Evolutionary conservation across 2,113 vertebrate genomes (phyloP).

Genomic region (Chlorocebus sabaeus): DNA sequence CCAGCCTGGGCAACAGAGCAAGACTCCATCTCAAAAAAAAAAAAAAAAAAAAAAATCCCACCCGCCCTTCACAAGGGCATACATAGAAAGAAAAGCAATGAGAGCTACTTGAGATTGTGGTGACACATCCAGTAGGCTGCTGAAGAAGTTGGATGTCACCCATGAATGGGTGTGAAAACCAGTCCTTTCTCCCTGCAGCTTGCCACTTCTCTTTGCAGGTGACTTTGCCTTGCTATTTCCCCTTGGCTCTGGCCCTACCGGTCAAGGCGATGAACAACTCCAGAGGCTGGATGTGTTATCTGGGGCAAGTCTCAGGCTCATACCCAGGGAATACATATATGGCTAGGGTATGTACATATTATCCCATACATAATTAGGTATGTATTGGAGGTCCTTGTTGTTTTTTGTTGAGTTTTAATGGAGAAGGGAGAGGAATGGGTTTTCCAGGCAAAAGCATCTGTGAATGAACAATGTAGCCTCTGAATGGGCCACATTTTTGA

Average conservation of each 20-base stretch:
- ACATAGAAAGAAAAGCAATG: not conserved
- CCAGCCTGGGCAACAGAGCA: too few species aligned
- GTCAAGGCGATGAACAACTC: not conserved
- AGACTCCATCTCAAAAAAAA: too few species aligned
- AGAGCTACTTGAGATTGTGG: not conserved
- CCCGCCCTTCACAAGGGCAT: not conserved
- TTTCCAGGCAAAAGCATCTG: not conserved
- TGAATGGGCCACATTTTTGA: not conserved
- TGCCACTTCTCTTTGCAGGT: not conserved
- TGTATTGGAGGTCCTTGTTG: not conserved
- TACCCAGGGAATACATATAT: not conserved
- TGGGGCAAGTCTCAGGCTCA: not conserved
- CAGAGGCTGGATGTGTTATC: not conserved
- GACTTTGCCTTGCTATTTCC: not conserved
- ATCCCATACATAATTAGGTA: not conserved
- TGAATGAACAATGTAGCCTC: not conserved
- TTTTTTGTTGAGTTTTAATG: not conserved
- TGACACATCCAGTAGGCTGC: not conserved
- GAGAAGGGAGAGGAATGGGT: not conserved
- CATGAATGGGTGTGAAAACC: not conserved
- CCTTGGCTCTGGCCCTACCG: not conserved
- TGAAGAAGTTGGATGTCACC: not conserved
- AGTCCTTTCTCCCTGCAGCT: not conserved
- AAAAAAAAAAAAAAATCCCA: not conserved
- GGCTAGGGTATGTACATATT: not conserved